Base-by-base conservation (phyloP, 2,888 invertebrate species). In the Leptopterna dolabrata region DNA sequence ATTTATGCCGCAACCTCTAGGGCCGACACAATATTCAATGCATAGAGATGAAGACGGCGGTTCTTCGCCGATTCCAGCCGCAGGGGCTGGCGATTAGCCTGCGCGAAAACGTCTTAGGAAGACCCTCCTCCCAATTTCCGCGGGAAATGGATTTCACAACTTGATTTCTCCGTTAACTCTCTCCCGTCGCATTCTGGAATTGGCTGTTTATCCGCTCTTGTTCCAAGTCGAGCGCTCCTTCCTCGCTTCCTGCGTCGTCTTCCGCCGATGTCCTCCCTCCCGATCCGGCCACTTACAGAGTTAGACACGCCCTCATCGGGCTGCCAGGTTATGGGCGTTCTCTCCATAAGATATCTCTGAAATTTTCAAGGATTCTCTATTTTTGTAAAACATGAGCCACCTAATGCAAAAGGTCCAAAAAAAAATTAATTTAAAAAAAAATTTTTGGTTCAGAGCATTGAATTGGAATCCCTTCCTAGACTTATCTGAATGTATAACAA, bases 131-230 rank as follows among this genome's bases (percentile, higher is more conserved):
- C 73, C 88, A 87, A 87, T 88, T 87, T 88, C 88, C 88, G 80
- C 87, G 78, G 88, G 88, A 88, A 88, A 88, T 88, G 71, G 87
- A 85, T 80, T 87, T 73, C 84, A 63, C 78, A 88, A 88, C 88
- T 80, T 88, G 85, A 88, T 88, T 88, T 88, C 80, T 45, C 7
- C 16, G 43, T 85, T 85, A 76, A 45, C 73, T 76, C 85, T 45
- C 73, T 47, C 85, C 73, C 30, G 36, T 73, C 63, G 51, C 30
- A 19, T 76, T n/a, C n/a, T 76, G 45, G 82, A 47, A 88, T 86
- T 88, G 88, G 87, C 87, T 87, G 85, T 87, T 78, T 87, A 85
- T 85, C 73, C 85, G 85, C 85, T 16, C 85, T 73, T 85, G 73
- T 85, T 81, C 73, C 83, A 41, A 16, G 30, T 45, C 63, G 36